Base-by-base conservation (phyloP, 2,888 invertebrate species). In the Parasteatoda lunata region DNA sequence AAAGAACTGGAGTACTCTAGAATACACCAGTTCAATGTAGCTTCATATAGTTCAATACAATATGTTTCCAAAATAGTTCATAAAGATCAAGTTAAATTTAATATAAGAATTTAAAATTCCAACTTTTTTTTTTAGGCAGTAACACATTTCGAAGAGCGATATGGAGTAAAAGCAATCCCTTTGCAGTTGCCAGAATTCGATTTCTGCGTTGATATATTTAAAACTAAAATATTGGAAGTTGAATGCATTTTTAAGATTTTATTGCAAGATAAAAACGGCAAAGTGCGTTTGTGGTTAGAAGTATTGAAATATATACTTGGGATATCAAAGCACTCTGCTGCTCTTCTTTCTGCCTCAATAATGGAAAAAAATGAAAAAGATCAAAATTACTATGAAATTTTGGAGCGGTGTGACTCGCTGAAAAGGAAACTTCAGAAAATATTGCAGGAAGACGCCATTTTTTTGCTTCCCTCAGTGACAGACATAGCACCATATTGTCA, bases 381-480 rank as follows among this genome's bases (percentile, higher is more conserved):
- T 68, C 66, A 77, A n/a, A 47, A 47, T 11, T 84, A 72, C 66
- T 30, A 77, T 45, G 5, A 77, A 1, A 54, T 72, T 5, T 15
- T 86, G 30, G 52, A 81, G 30, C 54, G 59, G 47, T 86, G 65
- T 48, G 45, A 77, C 3, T 45, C 2, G 3, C 64, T 86, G 5
- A 65, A 77, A n/a, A 30, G 47, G 15, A 71, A 71, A 47, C 54
- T 86, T 51, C 59, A 86, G 9, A 49, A 81, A 7, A 15, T 73
- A 45, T 66, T 86, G 6, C 8, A 72, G 7, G 92, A 93, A 51
- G 94, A 98, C 91, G 98, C 97, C 0, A 95, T 98, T 4, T 94
- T 98, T 88, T 92, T 98, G 51, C 97, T 95, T 91, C 98, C 98
- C 0, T 95, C 97, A 0, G 97, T 97, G 93, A 97, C 98, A 3